Evolutionary conservation across 2,113 vertebrate genomes (phyloP), one percentile per base, ranked within the genome.

Genomic region (Phyllostomus discolor): DNA sequence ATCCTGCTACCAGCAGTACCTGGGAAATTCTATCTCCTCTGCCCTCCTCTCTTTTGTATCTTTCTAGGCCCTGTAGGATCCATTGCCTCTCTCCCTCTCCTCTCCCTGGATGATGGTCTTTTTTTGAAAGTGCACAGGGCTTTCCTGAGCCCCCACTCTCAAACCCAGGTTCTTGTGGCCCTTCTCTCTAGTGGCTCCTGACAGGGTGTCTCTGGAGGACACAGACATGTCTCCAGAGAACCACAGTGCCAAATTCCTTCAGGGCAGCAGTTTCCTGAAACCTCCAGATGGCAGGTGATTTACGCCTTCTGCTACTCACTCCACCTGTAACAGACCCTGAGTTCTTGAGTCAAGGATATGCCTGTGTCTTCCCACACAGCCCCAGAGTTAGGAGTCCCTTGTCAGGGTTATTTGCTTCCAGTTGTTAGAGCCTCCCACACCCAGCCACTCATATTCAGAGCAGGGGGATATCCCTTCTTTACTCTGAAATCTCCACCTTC

Each of bases 191-290:
- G 83, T 35, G 72, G 69, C 33, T 67, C 86, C 54, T 2, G 26
- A 46, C 19, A 54, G n/a, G 38, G 15, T 66, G 81, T 90, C 70
- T 85, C 14, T 38, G 50, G 57, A 59, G 78, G 70, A 5, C 20
- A 41, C 19, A 12, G 76, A 50, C 57, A 10, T 10, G 83, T 78
- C 83, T 54, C 64, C 59, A 86, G 93, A 91, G 92, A 95, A 64
- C 83, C 88, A 26, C 2, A 6, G 92, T 97, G 96, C 91, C 97
- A 97, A 89, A 95, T 20, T 26, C 76, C n/a, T 76, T n/a, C 24
- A 2, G 59, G 66, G 81, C 66, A 88, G 93, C 10, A 41, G 67
- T 67, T 96, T 1, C 31, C 59, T 1, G 0, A 69, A 16, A 35
- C 94, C 59, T 92, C 48, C 79, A 33, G 57, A 26, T 0, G 2